Evolutionary conservation across 2,797 vertebrate species (phyloP).

Genomic region (Denticeps clupeoides): DNA sequence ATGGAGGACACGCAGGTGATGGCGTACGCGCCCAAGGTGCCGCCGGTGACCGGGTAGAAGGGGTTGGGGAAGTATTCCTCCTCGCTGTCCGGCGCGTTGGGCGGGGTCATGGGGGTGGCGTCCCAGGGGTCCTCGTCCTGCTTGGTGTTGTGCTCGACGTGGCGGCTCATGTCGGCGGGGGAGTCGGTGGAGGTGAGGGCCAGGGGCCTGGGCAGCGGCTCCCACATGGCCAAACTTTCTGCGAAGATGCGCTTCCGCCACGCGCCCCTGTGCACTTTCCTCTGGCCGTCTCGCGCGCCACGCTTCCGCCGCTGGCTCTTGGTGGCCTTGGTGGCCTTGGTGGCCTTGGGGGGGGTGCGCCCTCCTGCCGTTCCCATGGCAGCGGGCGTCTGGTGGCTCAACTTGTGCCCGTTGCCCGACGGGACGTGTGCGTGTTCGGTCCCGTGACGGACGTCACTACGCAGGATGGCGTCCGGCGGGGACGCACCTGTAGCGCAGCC

Average conservation of each 20-base stretch:
- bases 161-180: constrained; percentile 56
- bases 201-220: constrained; percentile 52
- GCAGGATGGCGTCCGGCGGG: constrained; percentile 3
- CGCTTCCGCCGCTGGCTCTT: constrained; percentile 53
- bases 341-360: constrained; percentile 48
- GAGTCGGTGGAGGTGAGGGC: constrained; percentile 61
- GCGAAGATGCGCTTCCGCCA: no score
- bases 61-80: constrained; percentile 76
- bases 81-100: constrained; percentile 55
- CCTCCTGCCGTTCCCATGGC: constrained; percentile 54
- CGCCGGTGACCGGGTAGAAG: constrained; percentile 86
- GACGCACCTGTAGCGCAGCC: constrained; percentile 56
- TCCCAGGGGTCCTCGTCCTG: constrained; percentile 61
- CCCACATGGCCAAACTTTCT: constrained; percentile 46
- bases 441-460: constrained; percentile 28
- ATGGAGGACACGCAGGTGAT: constrained; percentile 80
- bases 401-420: constrained; percentile 53
- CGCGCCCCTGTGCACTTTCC: constrained; percentile 50
- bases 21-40: constrained; percentile 86
- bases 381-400: constrained; percentile 42
- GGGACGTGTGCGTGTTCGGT: constrained; percentile 39
- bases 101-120: constrained; percentile 63
- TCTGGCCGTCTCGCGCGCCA: constrained; percentile 59
- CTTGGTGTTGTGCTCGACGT: constrained; percentile 53
- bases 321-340: constrained; percentile 38